A percentile compares a stretch with the other conserved stretches of the same genome.
Conservation (phyloP, 92 coral and sea anemone species). For the Muricea muricata region DNA sequence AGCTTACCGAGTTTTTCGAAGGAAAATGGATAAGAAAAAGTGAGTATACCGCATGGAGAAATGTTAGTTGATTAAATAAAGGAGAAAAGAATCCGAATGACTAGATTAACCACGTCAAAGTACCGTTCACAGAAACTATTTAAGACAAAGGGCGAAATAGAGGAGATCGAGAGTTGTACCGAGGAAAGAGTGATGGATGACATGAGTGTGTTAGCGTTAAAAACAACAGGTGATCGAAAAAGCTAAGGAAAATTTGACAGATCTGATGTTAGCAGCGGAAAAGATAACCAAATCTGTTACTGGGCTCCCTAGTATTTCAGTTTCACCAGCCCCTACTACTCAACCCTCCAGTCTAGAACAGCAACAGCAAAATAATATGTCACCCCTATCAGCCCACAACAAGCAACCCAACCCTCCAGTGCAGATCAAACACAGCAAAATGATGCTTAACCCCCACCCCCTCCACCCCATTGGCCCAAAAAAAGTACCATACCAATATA, state of each 20-base stretch:
- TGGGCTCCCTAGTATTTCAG: neutral
- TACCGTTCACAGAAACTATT: slow-evolving; percentile 6
- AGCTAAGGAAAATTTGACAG: neutral
- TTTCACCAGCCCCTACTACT: neutral
- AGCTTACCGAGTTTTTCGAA: neutral
- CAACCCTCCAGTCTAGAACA: no score
- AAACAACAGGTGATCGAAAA: neutral
- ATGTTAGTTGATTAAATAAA: neutral
- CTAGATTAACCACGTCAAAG: slow-evolving; percentile 5
- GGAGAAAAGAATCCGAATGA: neutral
- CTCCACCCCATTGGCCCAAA: neutral
- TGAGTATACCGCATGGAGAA: neutral
- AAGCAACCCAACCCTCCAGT: neutral
- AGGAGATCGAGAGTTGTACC: slow-evolving; percentile 9
- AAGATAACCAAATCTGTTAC: neutral
- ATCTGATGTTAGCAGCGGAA: neutral
- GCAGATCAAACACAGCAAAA: neutral
- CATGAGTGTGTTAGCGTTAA: neutral
- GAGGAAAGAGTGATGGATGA: slow-evolving; percentile 1
- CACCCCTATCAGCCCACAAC: neutral
- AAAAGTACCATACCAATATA: neutral
- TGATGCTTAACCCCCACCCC: no score
- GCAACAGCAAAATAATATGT: neutral
- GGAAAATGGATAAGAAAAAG: neutral
- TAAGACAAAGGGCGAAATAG: neutral